phyloP scores from a whole-genome alignment of 2,113 vertebrate species.

The Phylloscopus trochiloides region DNA sequence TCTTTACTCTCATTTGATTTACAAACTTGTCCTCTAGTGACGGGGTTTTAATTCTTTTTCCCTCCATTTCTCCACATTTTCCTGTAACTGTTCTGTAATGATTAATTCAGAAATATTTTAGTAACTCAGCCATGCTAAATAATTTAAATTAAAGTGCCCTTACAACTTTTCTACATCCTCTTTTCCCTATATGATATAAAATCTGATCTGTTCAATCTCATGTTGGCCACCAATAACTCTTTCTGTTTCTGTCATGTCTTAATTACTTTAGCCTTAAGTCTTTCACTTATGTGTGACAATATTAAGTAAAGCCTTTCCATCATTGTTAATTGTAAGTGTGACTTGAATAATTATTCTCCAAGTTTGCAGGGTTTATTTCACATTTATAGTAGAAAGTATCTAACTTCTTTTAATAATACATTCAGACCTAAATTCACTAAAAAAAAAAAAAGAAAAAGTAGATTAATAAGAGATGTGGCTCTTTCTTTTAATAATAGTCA shows the following conservation, averaged over 20 bases:
- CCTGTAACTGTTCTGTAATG: background rate
- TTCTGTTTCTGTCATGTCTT: constrained; percentile 10
- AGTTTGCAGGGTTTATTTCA: background rate
- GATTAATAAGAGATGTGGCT: background rate
- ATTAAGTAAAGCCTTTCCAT: constrained; percentile 38
- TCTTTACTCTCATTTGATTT: background rate
- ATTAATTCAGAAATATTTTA: constrained; percentile 47
- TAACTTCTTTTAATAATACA: background rate
- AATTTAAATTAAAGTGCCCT: constrained; percentile 12
- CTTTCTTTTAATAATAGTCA: background rate
- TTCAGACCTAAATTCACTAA: background rate
- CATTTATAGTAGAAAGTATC: background rate
- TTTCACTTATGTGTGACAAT: constrained; percentile 25
- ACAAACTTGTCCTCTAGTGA: background rate
- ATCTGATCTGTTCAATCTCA: background rate
- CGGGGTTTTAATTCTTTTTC: background rate
- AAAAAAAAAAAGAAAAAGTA: background rate
- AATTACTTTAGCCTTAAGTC: constrained; percentile 39
- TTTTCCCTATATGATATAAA: background rate
- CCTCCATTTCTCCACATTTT: background rate
- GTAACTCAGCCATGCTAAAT: background rate
- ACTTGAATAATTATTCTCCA: constrained; percentile 54
- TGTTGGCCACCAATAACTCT: constrained; percentile 2
- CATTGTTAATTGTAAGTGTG: constrained; percentile 44
- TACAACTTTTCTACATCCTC: background rate